These are phyloP conservation scores for Toxonevra muliebris DNA, from an alignment of 2,888 invertebrate genomes.

Conservation along the genomic window DNA sequence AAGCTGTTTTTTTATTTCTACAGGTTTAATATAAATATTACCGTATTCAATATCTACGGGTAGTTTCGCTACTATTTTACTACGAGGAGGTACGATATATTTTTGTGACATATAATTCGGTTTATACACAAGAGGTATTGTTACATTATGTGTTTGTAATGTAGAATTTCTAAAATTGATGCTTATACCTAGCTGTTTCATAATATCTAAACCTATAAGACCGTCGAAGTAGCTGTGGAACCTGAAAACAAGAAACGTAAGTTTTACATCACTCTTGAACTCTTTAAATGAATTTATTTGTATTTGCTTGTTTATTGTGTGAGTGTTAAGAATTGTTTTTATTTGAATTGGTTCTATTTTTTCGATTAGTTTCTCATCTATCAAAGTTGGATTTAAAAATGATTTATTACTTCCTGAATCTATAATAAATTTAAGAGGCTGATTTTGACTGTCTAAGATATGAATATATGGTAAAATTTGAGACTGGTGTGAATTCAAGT, in stretches of 20 bases:
- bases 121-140: not conserved
- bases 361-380: not conserved
- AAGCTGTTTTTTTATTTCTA: not conserved
- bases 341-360: not conserved
- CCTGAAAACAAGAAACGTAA: not conserved
- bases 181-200: not conserved
- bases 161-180: not conserved
- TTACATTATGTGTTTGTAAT: not conserved
- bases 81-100: not conserved
- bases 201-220: constrained; percentile 3
- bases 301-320: too few relatives aligned
- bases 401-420: too few relatives aligned
- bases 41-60: not conserved
- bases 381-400: too few relatives aligned
- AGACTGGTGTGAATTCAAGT: not conserved
- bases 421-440: not conserved
- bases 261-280: not conserved
- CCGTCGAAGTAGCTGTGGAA: constrained; percentile 17
- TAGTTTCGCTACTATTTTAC: not conserved
- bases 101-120: not conserved
- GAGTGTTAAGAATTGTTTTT: too few relatives aligned
- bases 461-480: not conserved
- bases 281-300: not conserved
- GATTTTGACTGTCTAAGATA: not conserved
- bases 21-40: not conserved